Evolutionary conservation across 1,140 invertebrate species (phyloP), one percentile per base, ranked within the genome.

Genomic region (Drosophila ficusphila): DNA sequence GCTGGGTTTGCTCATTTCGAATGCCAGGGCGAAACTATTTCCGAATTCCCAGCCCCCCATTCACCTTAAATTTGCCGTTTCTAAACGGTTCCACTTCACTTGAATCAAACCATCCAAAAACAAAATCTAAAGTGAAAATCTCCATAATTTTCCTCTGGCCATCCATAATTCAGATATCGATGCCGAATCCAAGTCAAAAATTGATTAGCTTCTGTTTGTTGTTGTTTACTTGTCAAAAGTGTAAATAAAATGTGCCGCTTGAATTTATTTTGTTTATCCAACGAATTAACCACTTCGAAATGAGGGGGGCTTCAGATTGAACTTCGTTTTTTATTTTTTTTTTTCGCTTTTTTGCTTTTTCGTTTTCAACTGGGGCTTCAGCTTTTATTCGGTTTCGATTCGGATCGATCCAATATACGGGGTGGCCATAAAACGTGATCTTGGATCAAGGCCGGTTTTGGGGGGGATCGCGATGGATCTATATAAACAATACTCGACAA

Each of bases 191-290:
- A 25, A 54, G 19, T 57, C 21, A 38, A 14, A 12, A 12, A 23
- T 61, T 41, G 19, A 42, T 42, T 18, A 23, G 54, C 58, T 42
- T 33, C 34, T 29, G 54, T 25, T 42, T 39, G 56, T 64, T 60
- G 39, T 62, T 65, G 61, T 68, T 68, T 67, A 42, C 64, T 52
- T 48, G 46, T 49, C 34, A 31, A 31, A 31, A 67, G 60, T 51
- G 44, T 52, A 44, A 62, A 62, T 62, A 61, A 61, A 33, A 65
- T 60, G 18, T 58, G 23, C 25, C 23, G 57, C 52, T 58, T 61
- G 34, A 41, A 11, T 65, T 46, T 25, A 1, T 23, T 41, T 47
- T 70, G 64, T 70, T 70, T 70, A 14, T 9, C 2, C 21, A 71
- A 31, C 9, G 18, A 60, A 71, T 71, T 70, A 70, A 18, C 21